Conservation (phyloP, 2,888 invertebrate species). For the Rhagium mordax region DNA sequence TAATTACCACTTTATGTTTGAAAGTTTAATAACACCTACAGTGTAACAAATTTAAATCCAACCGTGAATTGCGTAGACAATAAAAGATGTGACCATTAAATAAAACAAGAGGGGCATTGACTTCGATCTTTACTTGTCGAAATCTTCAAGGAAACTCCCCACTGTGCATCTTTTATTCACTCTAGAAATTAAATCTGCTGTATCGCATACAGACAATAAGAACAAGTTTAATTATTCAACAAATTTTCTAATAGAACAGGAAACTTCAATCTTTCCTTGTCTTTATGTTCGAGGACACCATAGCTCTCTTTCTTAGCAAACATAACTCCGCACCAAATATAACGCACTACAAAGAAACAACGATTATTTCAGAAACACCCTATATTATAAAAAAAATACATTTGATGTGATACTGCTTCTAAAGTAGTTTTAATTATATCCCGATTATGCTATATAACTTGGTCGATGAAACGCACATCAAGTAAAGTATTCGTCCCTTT, state of each 20-base stretch:
- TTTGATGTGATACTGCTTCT: too few relatives aligned
- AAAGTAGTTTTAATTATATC: too few relatives aligned
- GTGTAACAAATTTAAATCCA: neutral
- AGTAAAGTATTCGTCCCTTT: too few relatives aligned
- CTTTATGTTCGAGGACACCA: neutral
- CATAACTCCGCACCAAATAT: too few relatives aligned
- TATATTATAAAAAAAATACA: too few relatives aligned
- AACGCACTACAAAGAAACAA: too few relatives aligned
- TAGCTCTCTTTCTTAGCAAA: too few relatives aligned
- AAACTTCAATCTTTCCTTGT: neutral
- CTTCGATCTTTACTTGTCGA: neutral
- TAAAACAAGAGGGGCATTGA: neutral
- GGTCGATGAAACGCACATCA: too few relatives aligned
- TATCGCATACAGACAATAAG: neutral
- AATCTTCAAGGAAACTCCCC: neutral
- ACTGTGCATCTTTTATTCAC: neutral
- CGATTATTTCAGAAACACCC: too few relatives aligned
- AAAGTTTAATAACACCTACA: neutral
- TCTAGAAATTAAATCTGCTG: neutral
- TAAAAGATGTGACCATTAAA: neutral
- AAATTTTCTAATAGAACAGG: neutral
- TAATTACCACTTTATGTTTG: neutral
- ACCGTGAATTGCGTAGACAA: neutral
- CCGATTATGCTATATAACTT: too few relatives aligned
- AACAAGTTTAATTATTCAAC: neutral